These are phyloP conservation scores for Heteropelma amictum DNA, from an alignment of 2,888 invertebrate species.

Conservation along the genomic window DNA sequence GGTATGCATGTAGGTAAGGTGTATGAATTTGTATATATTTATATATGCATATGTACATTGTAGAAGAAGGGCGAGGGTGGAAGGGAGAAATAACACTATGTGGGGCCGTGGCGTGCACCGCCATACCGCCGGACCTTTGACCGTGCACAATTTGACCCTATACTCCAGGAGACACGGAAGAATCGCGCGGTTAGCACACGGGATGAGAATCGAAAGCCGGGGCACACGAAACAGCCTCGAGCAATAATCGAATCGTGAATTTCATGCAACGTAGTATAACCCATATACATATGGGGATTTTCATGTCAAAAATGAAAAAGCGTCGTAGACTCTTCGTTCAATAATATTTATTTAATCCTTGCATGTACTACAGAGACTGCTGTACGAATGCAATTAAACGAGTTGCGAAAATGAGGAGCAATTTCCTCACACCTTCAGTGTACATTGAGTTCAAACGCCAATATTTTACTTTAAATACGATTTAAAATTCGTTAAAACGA, in stretches of 20 bases:
- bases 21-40: conserved; percentile 24
- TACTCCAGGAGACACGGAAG: conserved; percentile 59
- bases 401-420: too few species aligned
- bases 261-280: conserved; percentile 42
- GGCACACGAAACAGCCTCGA: conserved; percentile 55
- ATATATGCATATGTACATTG: background rate
- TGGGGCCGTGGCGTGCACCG: conserved; percentile 55
- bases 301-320: background rate
- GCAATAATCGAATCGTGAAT: conserved; percentile 62
- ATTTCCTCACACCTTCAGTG: too few species aligned
- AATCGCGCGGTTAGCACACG: conserved; percentile 54
- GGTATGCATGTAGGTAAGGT: conserved; percentile 48
- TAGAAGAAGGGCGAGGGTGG: background rate
- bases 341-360: too few species aligned
- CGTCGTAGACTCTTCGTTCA: too few species aligned
- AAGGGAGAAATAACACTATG: conserved; percentile 32
- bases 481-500: too few species aligned
- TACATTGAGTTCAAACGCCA: too few species aligned
- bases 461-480: too few species aligned
- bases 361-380: too few species aligned
- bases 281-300: conserved; percentile 18
- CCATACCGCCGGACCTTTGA: conserved; percentile 57
- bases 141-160: conserved; percentile 60
- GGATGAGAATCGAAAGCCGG: conserved; percentile 52
- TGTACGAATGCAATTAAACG: too few species aligned